These are phyloP conservation scores for Dryocosmus kuriphilus DNA, from an alignment of 2,888 invertebrate species.

Conservation along the genomic window DNA sequence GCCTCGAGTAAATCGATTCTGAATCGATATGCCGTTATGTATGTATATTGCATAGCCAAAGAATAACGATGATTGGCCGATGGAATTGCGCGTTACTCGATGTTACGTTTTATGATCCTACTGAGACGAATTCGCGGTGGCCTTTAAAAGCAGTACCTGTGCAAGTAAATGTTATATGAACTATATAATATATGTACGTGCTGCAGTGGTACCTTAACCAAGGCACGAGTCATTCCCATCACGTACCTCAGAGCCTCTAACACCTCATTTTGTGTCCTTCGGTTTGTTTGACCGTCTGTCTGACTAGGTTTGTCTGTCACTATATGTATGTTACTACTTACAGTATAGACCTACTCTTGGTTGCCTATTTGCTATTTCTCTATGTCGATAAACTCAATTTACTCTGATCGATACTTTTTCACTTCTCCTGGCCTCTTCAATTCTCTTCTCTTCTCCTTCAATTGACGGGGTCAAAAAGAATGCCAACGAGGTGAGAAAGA, in stretches of 20 bases:
- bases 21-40: background rate
- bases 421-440: background rate
- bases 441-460: background rate
- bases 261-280: background rate
- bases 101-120: background rate
- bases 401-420: background rate
- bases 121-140: background rate
- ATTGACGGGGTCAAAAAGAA: background rate
- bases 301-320: background rate
- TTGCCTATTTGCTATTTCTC: background rate
- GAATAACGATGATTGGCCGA: background rate
- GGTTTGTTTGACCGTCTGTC: background rate
- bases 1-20: background rate
- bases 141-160: background rate
- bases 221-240: constrained; percentile 5
- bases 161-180: background rate
- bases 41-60: background rate
- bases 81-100: background rate
- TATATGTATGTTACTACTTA: background rate
- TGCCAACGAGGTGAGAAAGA: background rate
- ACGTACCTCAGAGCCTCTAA: background rate
- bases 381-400: background rate
- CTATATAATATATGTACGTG: no score
- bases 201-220: background rate
- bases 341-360: background rate